Conservation (phyloP, 2,888 invertebrate genomes). For the Escarpia spicata region DNA sequence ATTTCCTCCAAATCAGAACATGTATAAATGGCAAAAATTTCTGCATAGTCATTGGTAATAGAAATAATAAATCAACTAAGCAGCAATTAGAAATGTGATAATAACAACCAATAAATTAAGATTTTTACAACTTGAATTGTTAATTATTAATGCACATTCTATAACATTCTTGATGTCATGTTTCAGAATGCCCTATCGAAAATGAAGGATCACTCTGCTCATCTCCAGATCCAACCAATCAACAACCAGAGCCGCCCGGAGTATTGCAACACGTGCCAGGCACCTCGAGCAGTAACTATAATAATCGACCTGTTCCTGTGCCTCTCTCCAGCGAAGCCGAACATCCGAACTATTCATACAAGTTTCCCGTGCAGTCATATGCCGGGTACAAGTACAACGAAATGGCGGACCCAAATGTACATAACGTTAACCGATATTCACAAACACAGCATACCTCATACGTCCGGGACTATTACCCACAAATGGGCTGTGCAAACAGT, state of each 20-base stretch:
- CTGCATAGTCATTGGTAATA: background rate
- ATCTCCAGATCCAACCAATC: conserved; percentile 17
- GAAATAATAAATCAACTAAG: background rate
- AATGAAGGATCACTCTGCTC: conserved; percentile 19
- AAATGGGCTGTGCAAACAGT: background rate
- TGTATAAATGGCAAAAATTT: background rate
- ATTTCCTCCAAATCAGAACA: background rate
- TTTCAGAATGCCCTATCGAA: conserved; percentile 3
- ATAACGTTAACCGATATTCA: background rate
- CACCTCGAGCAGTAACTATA: background rate
- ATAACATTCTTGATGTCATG: background rate
- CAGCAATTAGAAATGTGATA: background rate
- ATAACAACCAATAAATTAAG: background rate
- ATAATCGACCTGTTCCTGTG: background rate
- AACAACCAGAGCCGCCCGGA: background rate
- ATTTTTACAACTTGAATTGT: background rate
- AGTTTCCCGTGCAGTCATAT: background rate
- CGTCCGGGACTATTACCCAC: background rate
- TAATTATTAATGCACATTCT: background rate
- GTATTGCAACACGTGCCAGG: background rate
- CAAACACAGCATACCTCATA: background rate
- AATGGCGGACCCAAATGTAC: background rate
- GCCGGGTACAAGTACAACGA: background rate
- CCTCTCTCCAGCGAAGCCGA: background rate
- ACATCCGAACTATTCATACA: background rate